These are phyloP conservation scores for Drosophila parvula DNA, from an alignment of 1,140 invertebrate species.

Conservation along the genomic window DNA sequence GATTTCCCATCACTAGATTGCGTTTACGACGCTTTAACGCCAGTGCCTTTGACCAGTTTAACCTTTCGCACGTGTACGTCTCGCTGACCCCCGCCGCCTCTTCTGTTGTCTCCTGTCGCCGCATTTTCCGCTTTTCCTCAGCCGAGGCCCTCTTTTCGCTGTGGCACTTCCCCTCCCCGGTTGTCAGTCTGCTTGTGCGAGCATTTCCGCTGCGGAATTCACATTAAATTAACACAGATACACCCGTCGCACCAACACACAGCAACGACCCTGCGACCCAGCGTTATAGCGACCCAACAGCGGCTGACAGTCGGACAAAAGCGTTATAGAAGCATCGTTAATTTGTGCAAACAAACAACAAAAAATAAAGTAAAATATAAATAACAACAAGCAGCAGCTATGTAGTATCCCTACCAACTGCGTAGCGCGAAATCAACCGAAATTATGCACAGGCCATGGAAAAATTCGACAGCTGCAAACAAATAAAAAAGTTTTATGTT, in stretches of 20 bases:
- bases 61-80: slow-evolving; percentile 70
- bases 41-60: slow-evolving; percentile 63
- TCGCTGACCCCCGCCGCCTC: background rate
- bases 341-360: slow-evolving; percentile 76
- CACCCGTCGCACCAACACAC: slow-evolving; percentile 13
- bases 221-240: slow-evolving; percentile 75
- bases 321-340: slow-evolving; percentile 70
- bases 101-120: background rate
- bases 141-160: slow-evolving; percentile 14
- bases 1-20: slow-evolving; percentile 54
- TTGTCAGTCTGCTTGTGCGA: slow-evolving; percentile 50
- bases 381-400: slow-evolving; percentile 15
- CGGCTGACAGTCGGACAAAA: slow-evolving; percentile 37
- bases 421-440: slow-evolving; percentile 18
- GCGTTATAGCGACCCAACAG: slow-evolving; percentile 2
- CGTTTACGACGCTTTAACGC: slow-evolving; percentile 68
- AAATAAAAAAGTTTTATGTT: slow-evolving; percentile 47
- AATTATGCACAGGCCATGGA: slow-evolving; percentile 51
- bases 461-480: slow-evolving; percentile 53
- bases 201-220: slow-evolving; percentile 78
- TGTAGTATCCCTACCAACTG: slow-evolving; percentile 14
- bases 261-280: background rate
- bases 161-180: slow-evolving; percentile 7
- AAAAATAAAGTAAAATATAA: slow-evolving; percentile 16
- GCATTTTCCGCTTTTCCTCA: slow-evolving; percentile 1